A percentile compares a stretch with the other conserved stretches of the same genome.
Evolutionary conservation across 2,888 invertebrate species (phyloP).

Genomic region (Cantharis lateralis): DNA sequence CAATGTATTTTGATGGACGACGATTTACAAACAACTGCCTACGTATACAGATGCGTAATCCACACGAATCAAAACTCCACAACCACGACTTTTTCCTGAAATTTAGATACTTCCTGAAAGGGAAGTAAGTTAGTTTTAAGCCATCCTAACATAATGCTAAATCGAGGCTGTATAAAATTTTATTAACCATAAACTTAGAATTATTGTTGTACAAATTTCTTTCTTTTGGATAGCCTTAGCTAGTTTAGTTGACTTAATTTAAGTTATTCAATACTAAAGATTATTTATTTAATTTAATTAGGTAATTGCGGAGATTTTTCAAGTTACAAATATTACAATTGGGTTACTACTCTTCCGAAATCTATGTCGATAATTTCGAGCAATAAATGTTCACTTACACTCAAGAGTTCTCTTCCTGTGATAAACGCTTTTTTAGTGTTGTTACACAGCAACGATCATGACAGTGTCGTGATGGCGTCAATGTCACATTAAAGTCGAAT

Average conservation of each 20-base stretch:
- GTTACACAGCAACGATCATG: too few relatives aligned
- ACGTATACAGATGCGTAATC: constrained; percentile 62
- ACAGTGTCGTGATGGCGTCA: too few relatives aligned
- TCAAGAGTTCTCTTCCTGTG: too few relatives aligned
- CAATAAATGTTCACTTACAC: too few relatives aligned
- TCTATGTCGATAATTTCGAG: too few relatives aligned
- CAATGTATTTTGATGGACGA: constrained; percentile 61
- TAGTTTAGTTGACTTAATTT: not conserved
- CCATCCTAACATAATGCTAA: not conserved
- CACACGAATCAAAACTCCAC: not conserved
- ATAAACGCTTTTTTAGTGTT: too few relatives aligned
- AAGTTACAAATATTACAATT: too few relatives aligned
- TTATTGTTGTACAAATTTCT: not conserved
- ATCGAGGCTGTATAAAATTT: not conserved
- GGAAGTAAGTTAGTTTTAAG: constrained; percentile 1
- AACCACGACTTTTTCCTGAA: constrained; percentile 6
- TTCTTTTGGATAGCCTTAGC: not conserved
- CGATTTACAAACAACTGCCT: constrained; percentile 63
- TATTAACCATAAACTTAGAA: not conserved
- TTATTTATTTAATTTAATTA: not conserved
- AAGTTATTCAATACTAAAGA: not conserved
- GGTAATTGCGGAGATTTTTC: not conserved
- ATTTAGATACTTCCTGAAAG: constrained; percentile 1
- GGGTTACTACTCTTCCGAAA: too few relatives aligned
- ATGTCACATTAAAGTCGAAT: too few relatives aligned